Base-by-base conservation (phyloP, 1,140 invertebrate genomes). In the Bombus superbus region DNA sequence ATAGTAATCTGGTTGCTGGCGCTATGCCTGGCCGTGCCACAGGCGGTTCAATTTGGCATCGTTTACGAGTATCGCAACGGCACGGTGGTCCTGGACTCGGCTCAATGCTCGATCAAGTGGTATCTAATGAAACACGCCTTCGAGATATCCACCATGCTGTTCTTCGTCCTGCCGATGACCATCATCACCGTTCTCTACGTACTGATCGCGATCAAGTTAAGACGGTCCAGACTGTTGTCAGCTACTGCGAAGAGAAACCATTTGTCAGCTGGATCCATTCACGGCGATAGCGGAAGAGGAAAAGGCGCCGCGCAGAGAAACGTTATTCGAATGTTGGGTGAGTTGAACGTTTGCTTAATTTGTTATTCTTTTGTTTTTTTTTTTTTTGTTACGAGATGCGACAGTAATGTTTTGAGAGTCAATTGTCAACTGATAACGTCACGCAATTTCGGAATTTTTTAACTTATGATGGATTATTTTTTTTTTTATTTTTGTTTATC, bases 161-260 rank as follows among this genome's bases (percentile, higher is more conserved):
- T 98, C 94, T 99, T 99, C 93, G 96, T 98, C 11, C 95, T 97
- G 5, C 98, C 98, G 1, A 98, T 99, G 98, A 97, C 97, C 28
- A 94, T 98, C 57, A 98, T 99, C 90, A 97, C 97, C 10, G 97
- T 97, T 6, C 95, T 98, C 4, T 98, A 99, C 93, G 96, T 97
- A n/a, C 94, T 98, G 78, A 98, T 99, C 91, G 98, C 97, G 13
- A 92, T 98, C 28, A 97, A 97, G 89, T 94, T 98, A 59, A 96
- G 97, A 86, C 95, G 96, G 77, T 97, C 97, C 0, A 96, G 94
- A 64, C 93, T 96, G 83, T 94, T 96, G 69, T 96, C 96, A 57
- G 94, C 95, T 78, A 94, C 86, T 15, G 76, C 91, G 0, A 94
- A 96, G 38, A 94, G 94, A 44, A 94, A 94, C 83, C 93, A 92